Evolutionary conservation across 2,797 vertebrate species (phyloP).

Genomic region (Spizella passerina): DNA sequence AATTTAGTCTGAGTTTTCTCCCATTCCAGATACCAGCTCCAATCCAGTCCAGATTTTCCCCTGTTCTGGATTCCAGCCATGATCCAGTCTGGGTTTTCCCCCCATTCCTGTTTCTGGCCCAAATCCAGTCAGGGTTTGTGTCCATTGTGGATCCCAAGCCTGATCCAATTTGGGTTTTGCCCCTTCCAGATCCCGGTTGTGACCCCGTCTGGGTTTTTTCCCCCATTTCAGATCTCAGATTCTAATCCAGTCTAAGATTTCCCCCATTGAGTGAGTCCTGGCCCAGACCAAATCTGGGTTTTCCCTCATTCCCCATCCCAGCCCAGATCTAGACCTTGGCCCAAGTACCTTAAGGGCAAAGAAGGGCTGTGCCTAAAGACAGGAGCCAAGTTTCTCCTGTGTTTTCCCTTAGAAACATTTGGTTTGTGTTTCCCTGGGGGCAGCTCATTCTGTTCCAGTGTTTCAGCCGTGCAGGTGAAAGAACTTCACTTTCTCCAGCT

Average conservation of each 20-base stretch:
- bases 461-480: not conserved
- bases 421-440: not conserved
- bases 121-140: not conserved
- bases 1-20: not conserved
- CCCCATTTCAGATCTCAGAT: not conserved
- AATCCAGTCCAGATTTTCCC: not conserved
- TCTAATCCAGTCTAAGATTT: not conserved
- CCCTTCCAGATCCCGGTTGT: not conserved
- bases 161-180: not conserved
- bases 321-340: not conserved
- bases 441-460: not conserved
- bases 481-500: not conserved
- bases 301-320: rapidly evolving
- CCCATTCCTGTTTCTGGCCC: not conserved
- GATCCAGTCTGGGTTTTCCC: rapidly evolving
- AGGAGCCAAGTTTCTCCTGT: not conserved
- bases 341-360: not conserved
- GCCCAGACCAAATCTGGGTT: not conserved
- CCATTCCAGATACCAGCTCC: not conserved
- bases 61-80: no score
- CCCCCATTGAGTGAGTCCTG: not conserved
- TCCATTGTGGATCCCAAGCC: not conserved
- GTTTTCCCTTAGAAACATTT: not conserved
- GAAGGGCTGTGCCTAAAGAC: not conserved
- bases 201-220: not conserved